These are phyloP conservation scores for Prunella fulvescens DNA, from an alignment of 2,113 vertebrate genomes.

Conservation along the genomic window DNA sequence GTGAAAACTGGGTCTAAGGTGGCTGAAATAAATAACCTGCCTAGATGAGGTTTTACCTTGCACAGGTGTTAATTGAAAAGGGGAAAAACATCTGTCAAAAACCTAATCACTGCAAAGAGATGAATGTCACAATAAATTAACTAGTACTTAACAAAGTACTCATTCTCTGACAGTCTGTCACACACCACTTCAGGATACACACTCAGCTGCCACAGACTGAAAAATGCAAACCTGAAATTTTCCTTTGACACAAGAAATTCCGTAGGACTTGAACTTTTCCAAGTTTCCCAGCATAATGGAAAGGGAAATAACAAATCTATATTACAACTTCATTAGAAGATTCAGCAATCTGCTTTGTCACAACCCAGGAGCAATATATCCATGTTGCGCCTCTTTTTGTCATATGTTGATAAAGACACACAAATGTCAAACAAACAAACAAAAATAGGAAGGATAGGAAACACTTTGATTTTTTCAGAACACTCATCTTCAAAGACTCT, in stretches of 20 bases:
- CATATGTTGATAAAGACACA: background rate
- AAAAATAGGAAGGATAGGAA: background rate
- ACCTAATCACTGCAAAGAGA: background rate
- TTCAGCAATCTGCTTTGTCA: background rate
- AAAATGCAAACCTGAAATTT: background rate
- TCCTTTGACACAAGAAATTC: background rate
- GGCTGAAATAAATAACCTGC: background rate
- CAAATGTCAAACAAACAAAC: background rate
- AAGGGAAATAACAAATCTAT: background rate
- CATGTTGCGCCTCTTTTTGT: background rate
- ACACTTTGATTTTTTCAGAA: background rate
- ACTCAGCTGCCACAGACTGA: background rate
- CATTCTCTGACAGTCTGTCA: background rate
- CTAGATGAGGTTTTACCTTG: background rate
- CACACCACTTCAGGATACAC: background rate
- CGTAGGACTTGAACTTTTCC: background rate
- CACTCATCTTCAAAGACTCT: background rate
- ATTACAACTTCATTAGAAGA: background rate
- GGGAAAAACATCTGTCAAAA: background rate
- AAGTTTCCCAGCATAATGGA: background rate
- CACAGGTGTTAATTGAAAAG: background rate
- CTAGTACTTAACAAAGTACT: background rate
- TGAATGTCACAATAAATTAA: constrained; percentile 6
- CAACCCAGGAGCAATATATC: background rate
- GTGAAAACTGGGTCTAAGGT: background rate